These are phyloP conservation scores for Mormyrus lacerda DNA, from an alignment of 2,113 vertebrate species.

Conservation along the genomic window DNA sequence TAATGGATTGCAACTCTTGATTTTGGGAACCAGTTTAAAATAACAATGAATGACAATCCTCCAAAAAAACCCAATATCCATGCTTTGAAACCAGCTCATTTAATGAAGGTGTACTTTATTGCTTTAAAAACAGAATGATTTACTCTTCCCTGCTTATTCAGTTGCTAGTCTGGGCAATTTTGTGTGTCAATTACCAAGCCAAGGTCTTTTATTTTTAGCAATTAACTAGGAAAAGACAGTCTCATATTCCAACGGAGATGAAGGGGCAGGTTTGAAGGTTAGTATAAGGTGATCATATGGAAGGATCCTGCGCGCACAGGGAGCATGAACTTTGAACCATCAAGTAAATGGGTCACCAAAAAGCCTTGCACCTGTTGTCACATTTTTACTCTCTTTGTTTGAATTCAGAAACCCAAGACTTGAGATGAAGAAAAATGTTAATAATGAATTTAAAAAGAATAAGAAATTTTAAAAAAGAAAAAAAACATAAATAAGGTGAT, in stretches of 20 bases:
- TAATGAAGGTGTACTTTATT: neutral
- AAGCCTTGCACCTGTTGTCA: constrained; percentile 61
- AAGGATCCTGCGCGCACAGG: neutral
- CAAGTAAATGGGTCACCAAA: constrained; percentile 8
- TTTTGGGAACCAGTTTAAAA: neutral
- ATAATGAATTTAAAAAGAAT: constrained; percentile 44
- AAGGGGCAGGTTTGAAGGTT: neutral
- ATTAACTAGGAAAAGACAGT: neutral
- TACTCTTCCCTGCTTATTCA: neutral
- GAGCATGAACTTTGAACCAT: neutral
- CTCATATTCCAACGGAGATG: neutral
- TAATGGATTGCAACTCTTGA: neutral
- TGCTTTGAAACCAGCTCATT: neutral
- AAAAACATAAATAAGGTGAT: constrained; percentile 61
- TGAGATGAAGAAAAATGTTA: constrained; percentile 53
- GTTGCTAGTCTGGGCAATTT: neutral
- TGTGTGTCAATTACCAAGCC: neutral
- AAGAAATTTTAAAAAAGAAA: constrained; percentile 42
- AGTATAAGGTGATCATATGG: neutral
- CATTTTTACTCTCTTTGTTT: constrained; percentile 55
- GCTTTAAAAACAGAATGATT: neutral
- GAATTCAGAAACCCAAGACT: constrained; percentile 51
- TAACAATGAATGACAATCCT: neutral
- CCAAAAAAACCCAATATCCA: neutral
- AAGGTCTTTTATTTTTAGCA: neutral